Base-by-base conservation (phyloP, 2,113 vertebrate species). In the Chamaea fasciata region DNA sequence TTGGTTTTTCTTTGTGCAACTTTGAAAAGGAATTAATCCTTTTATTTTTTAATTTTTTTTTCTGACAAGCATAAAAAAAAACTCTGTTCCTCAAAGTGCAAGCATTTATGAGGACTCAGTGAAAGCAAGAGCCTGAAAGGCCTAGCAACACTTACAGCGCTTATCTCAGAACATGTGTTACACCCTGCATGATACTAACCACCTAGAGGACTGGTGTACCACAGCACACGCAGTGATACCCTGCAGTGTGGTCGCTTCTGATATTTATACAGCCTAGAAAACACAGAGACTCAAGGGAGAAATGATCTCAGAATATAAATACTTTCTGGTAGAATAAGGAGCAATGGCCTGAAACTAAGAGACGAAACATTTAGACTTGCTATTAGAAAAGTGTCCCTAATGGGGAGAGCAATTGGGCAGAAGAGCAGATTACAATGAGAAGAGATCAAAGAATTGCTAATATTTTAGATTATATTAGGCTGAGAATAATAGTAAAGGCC, bases 291-390 rank as follows among this genome's bases (percentile, higher is more conserved):
- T 95, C 95, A 1, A 92, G 95, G 95, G 96, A 70, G 59, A 92
- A 91, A 97, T 97, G 63, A 92, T 93, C 78, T 73, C 62, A 85
- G 84, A 96, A 94, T 88, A 96, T 74, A 96, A 95, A 96, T 94
- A 94, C 93, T 95, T 95, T 95, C 95, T 96, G 96, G 91, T 85
- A 95, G 95, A 96, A 95, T 92, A 96, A 96, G 96, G 95, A 95
- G 96, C 93, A 97, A 96, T 96, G 95, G 95, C 70, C 95, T 95
- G 95, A 96, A 97, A 97, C 96, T 95, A 95, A 96, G 78, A 95
- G 94, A 89, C 62, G 30, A 96, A 95, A 95, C 95, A 95, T 96
- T 94, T 92, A 92, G 84, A 73, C 63, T 95, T 92, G 95, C 94
- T 95, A 94, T 97, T 97, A 97, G 78, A 95, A 95, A 96, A 97